Base-by-base conservation (phyloP, 2,888 invertebrate genomes). In the Yponomeuta plumbellus region DNA sequence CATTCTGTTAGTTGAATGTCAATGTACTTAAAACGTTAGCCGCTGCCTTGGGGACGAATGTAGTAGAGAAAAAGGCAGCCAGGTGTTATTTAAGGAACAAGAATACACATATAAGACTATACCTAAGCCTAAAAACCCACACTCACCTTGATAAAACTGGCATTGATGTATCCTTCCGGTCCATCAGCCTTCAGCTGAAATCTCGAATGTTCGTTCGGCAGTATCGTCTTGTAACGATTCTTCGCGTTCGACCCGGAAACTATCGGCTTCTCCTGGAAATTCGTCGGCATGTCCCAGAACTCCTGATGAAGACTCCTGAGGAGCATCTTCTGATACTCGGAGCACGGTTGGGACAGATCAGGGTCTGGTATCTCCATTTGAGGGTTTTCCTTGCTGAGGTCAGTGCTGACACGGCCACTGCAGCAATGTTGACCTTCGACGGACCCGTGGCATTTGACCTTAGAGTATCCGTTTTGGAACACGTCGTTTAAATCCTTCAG, bases 221-320 rank as follows among this genome's bases (percentile, higher is more conserved):
- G 90, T 66, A 98, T 97, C 0, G 96, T 95, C 79, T 96, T 95
- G 78, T 98, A 98, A 70, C 98, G 93, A 83, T 98, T 98, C 86
- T 97, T 97, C 17, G 94, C 92, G 72, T 97, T 97, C 34, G 97
- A 96, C 0, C 98, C 98, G 39, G 96, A 96, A 0, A 98, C 96
- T 76, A 96, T 94, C 11, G 97, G 95, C 77, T 97, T 97, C 78
- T 97, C 97, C 72, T 97, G 97, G 71, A 97, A 95, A 84, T 98
- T 98, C 69, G 97, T 93, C 0, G 98, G 98, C 76, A 98, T 94
- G 83, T 97, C 97, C 97, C 97, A 98, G 80, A 98, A 98, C 82
- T 98, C 98, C 76, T 97, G 95, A 78, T 96, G 95, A 66, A 98
- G 80, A 70, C 93, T 94, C 61, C 94, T 87, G 64, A 95, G 84